Conservation (phyloP, 2,113 vertebrate genomes). For the Pygathrix nemaeus region DNA sequence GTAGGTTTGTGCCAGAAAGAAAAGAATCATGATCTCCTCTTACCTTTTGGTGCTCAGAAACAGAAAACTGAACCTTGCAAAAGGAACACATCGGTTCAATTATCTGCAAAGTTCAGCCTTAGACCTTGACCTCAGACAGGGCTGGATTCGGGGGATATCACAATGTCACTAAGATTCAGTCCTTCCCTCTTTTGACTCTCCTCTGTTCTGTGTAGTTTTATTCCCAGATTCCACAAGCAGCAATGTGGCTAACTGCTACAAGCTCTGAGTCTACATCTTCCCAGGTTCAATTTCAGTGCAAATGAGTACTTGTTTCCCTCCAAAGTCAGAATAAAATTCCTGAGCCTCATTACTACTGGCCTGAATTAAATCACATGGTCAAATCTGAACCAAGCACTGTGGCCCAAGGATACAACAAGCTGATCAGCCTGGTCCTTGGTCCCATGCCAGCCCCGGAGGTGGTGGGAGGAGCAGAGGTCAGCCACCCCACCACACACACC, state of each 20-base stretch:
- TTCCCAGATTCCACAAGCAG: background rate
- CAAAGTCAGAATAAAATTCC: background rate
- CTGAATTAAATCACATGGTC: background rate
- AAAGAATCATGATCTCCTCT: background rate
- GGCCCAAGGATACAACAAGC: background rate
- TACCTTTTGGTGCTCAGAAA: background rate
- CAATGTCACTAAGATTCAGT: background rate
- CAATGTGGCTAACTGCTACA: background rate
- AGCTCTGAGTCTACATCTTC: background rate
- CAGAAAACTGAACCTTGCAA: background rate
- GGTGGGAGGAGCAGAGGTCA: background rate
- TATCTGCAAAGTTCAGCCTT: background rate
- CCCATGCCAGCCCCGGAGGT: no score
- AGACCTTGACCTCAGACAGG: background rate
- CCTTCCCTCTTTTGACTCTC: background rate
- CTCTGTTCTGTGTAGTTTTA: background rate
- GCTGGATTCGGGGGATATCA: background rate
- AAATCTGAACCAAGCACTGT: background rate
- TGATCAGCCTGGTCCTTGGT: background rate
- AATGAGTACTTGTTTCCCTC: background rate
- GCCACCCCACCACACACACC: background rate
- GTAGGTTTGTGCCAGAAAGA: background rate
- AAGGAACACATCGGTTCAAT: background rate
- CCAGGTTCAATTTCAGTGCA: background rate
- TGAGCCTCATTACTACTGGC: background rate